These are phyloP conservation scores for Acomys russatus DNA, from an alignment of 2,797 vertebrate genomes.

Conservation along the genomic window DNA sequence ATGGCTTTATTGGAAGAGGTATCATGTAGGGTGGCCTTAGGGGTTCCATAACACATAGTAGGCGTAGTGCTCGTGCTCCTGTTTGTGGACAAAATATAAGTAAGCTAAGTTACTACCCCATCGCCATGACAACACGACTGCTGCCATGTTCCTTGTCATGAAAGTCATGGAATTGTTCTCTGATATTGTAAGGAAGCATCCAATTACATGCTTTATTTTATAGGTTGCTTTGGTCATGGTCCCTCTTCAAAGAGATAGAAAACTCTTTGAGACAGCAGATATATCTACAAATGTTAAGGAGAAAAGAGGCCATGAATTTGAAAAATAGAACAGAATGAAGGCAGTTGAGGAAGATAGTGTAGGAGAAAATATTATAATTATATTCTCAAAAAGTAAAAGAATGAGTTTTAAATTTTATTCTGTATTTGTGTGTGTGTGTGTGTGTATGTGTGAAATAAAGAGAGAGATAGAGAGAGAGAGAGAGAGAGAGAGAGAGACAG, in stretches of 20 bases:
- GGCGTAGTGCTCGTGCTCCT: background rate
- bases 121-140: accelerated
- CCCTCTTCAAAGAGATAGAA: background rate
- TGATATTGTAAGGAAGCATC: background rate
- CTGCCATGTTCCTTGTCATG: background rate
- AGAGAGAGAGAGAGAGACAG: too few species aligned
- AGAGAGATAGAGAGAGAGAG: too few species aligned
- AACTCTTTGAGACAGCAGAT: background rate
- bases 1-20: background rate
- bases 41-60: background rate
- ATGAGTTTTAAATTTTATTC: background rate
- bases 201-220: background rate
- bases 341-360: background rate
- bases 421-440: background rate
- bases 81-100: background rate
- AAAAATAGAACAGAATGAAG: background rate
- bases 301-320: background rate
- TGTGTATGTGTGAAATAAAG: too few species aligned
- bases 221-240: background rate
- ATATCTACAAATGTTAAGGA: background rate
- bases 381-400: background rate
- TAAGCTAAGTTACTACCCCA: background rate
- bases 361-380: background rate
- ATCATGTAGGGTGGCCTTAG: background rate
- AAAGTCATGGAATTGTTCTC: background rate